These are phyloP conservation scores for Nannoperca obscura DNA, from an alignment of 2,797 vertebrate species.

Conservation along the genomic window DNA sequence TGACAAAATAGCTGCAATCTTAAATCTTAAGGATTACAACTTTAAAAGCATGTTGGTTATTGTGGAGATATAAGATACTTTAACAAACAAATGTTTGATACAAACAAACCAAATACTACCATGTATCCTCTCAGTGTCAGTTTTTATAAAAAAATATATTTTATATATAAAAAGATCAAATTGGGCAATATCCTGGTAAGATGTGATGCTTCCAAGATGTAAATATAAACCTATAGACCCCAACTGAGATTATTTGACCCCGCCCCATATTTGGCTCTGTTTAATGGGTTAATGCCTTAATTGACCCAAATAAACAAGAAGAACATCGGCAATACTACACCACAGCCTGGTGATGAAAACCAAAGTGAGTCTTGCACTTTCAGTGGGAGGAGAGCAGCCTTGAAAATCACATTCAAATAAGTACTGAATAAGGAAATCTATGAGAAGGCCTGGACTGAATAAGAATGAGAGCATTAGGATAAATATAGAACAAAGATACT, in stretches of 20 bases:
- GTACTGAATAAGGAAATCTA: slow-evolving; percentile 69
- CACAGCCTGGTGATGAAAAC: slow-evolving; percentile 43
- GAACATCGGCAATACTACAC: slow-evolving; percentile 26
- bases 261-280: slow-evolving; percentile 28
- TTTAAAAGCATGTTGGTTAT: not conserved
- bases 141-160: not conserved
- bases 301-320: slow-evolving; percentile 50
- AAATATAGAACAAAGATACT: slow-evolving; percentile 79
- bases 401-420: slow-evolving; percentile 72
- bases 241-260: not conserved
- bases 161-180: not conserved
- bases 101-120: not conserved
- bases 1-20: not conserved
- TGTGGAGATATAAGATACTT: not conserved
- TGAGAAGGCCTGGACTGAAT: slow-evolving; percentile 70
- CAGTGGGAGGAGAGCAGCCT: slow-evolving; percentile 64
- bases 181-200: not conserved
- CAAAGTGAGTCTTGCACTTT: slow-evolving; percentile 41
- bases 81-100: not conserved
- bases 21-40: not conserved
- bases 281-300: slow-evolving; percentile 53
- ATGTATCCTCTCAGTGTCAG: not conserved
- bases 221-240: slow-evolving; percentile 16
- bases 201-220: not conserved
- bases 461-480: slow-evolving; percentile 77